Conservation (phyloP, 2,888 invertebrate species). For the Belgica antarctica region DNA sequence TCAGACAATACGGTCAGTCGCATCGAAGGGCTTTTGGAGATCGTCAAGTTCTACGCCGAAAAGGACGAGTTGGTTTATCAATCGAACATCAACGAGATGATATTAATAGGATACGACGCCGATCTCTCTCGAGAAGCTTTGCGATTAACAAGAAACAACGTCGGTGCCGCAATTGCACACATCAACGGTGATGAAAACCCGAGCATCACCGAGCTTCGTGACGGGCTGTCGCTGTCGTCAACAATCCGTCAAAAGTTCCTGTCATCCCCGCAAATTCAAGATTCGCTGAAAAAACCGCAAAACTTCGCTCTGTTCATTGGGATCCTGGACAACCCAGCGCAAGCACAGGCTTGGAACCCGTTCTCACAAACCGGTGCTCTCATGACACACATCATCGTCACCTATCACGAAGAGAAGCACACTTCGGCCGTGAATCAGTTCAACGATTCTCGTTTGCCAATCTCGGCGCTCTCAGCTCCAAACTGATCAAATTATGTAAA, state of each 20-base stretch:
- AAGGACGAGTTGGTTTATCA: not conserved
- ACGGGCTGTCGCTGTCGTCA: constrained; percentile 62
- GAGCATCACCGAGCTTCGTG: constrained; percentile 59
- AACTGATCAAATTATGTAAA: constrained; percentile 24
- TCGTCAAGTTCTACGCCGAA: constrained; percentile 28
- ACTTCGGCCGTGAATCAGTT: constrained; percentile 58
- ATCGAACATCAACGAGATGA: constrained; percentile 50
- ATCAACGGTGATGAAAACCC: constrained; percentile 61
- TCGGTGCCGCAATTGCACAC: constrained; percentile 66
- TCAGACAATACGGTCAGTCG: not conserved
- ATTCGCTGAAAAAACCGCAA: constrained; percentile 65
- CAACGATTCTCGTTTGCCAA: constrained; percentile 28
- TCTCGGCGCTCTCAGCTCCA: constrained; percentile 23
- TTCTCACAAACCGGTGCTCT: not conserved
- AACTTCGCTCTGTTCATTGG: constrained; percentile 56
- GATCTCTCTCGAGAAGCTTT: constrained; percentile 61
- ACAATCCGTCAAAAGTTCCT: constrained; percentile 65
- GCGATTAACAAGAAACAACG: constrained; percentile 63
- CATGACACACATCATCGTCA: constrained; percentile 65
- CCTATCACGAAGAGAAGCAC: constrained; percentile 64
- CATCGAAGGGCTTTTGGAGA: constrained; percentile 23
- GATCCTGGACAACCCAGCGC: constrained; percentile 58
- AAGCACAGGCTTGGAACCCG: not conserved
- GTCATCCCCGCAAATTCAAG: constrained; percentile 63
- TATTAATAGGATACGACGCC: constrained; percentile 64